Evolutionary conservation across 2,888 invertebrate genomes (phyloP).

Genomic region (Stenodera caucasica): DNA sequence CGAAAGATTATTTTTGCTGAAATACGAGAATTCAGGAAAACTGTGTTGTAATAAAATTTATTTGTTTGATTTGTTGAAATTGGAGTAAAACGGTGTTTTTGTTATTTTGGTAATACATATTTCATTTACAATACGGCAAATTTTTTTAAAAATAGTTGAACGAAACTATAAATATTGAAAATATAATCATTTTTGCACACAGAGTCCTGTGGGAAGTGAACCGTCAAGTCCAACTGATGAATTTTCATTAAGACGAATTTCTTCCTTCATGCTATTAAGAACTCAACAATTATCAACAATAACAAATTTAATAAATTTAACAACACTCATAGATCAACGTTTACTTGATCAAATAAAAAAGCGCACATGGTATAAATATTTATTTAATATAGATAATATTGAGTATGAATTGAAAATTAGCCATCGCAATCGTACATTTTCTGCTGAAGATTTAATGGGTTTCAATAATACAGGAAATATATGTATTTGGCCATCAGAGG

Average conservation of each 20-base stretch:
- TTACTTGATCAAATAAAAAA: conserved; percentile 52
- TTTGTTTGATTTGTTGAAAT: neutral
- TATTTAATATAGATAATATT: conserved; percentile 55
- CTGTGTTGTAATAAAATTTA: too few relatives aligned
- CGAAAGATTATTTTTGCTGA: neutral
- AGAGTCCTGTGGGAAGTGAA: conserved; percentile 55
- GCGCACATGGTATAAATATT: conserved; percentile 67
- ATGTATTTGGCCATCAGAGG: conserved; percentile 80
- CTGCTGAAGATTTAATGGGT: conserved; percentile 74
- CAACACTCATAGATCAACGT: conserved; percentile 26
- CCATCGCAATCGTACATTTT: conserved; percentile 64
- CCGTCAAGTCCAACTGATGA: conserved; percentile 56
- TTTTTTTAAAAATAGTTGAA: neutral
- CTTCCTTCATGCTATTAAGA: conserved; percentile 62
- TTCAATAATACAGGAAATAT: conserved; percentile 82
- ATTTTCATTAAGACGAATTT: conserved; percentile 62
- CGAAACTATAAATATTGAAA: neutral
- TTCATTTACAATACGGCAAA: too few relatives aligned
- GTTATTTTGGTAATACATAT: neutral
- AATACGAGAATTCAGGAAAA: neutral
- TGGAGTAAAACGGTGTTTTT: conserved; percentile 1
- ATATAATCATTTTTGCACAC: conserved; percentile 9
- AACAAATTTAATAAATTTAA: conserved; percentile 17
- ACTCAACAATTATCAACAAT: conserved; percentile 52
- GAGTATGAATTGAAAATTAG: conserved; percentile 63